Conservation (phyloP, 2,113 vertebrate species). For the Ceratotherium simum region DNA sequence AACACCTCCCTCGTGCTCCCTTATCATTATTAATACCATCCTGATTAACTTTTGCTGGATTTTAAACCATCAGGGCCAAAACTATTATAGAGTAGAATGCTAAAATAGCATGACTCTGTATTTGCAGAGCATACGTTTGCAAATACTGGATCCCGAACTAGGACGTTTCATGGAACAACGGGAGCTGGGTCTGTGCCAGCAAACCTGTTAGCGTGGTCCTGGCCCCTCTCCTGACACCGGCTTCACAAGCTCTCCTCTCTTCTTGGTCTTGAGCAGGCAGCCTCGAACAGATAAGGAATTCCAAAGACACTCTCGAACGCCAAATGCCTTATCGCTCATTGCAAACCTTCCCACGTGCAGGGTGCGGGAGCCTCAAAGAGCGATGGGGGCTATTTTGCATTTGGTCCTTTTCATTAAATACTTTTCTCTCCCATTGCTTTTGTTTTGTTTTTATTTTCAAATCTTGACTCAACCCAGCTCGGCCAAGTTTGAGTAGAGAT, state of each 20-base stretch:
- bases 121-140: not conserved
- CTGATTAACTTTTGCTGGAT: not conserved
- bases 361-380: too few species aligned
- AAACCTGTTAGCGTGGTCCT: too few species aligned
- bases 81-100: too few species aligned
- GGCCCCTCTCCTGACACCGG: not conserved
- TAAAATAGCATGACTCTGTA: not conserved
- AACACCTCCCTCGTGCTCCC: fast-evolving
- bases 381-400: fast-evolving
- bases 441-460: not conserved
- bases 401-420: not conserved
- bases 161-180: not conserved
- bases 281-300: not conserved
- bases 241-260: not conserved
- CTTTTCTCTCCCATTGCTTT: not conserved
- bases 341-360: fast-evolving
- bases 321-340: fast-evolving
- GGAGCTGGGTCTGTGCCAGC: not conserved
- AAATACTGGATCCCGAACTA: fast-evolving
- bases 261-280: not conserved
- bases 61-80: not conserved
- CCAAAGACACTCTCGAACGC: fast-evolving
- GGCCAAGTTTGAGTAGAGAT: not conserved
- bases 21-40: not conserved
- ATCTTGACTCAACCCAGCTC: not conserved